phyloP scores from a whole-genome alignment of 1,140 invertebrate genomes.

The Macrobrachium nipponense region DNA sequence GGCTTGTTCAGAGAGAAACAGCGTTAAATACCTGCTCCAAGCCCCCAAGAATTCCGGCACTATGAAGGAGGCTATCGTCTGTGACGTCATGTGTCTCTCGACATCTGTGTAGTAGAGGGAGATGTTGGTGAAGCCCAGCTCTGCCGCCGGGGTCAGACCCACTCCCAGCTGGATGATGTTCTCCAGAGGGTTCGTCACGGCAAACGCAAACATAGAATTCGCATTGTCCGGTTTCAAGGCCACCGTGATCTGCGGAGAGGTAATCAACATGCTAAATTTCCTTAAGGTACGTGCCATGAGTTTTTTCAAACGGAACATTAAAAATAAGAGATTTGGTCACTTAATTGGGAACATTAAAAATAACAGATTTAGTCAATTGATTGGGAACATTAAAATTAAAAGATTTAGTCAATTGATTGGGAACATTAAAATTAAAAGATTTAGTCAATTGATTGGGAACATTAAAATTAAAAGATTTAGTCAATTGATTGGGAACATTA shows the following conservation, averaged over 20 bases:
- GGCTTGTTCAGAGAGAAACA: no score
- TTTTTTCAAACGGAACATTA: no score
- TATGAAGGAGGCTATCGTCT: slow-evolving; percentile 82
- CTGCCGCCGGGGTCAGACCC: slow-evolving; percentile 66
- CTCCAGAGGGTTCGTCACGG: slow-evolving; percentile 91
- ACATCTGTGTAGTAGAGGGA: slow-evolving; percentile 69
- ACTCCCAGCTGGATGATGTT: slow-evolving; percentile 77
- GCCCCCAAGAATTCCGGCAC: slow-evolving; percentile 82
- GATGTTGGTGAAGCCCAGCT: slow-evolving; percentile 66
- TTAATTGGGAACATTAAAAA: no score
- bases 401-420: no score
- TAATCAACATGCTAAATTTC: neutral
- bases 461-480: no score
- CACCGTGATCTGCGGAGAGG: slow-evolving; percentile 73
- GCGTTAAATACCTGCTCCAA: slow-evolving; percentile 78
- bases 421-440: no score
- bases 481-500: no score
- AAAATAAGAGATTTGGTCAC: no score
- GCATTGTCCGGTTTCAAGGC: slow-evolving; percentile 78
- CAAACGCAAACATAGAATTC: slow-evolving; percentile 87
- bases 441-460: no score
- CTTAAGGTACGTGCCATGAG: no score
- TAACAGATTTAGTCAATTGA: no score
- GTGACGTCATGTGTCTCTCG: slow-evolving; percentile 66
- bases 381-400: no score